These are phyloP conservation scores for Agonopterix arenella DNA, from an alignment of 2,888 invertebrate genomes.

Conservation along the genomic window DNA sequence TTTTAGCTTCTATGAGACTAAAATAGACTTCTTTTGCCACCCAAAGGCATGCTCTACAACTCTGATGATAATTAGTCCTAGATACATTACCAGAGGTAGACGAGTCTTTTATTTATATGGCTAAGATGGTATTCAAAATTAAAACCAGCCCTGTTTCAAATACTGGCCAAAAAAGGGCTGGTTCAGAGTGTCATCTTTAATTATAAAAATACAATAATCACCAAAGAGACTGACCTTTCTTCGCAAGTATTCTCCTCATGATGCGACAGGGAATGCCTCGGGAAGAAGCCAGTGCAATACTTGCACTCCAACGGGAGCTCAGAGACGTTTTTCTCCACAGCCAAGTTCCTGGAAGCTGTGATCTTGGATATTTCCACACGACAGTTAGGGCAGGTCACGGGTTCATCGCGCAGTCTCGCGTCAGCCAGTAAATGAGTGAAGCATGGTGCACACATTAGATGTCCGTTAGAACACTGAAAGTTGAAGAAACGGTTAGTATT, in stretches of 20 bases:
- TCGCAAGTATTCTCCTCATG: conserved; percentile 92
- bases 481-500: too few species aligned
- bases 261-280: conserved; percentile 88
- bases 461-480: conserved; percentile 96
- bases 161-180: too few species aligned
- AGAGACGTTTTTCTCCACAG: conserved; percentile 96
- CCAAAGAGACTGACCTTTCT: conserved; percentile 80
- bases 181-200: too few species aligned
- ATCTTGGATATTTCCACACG: conserved; percentile 95
- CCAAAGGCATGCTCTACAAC: too few species aligned
- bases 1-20: too few species aligned
- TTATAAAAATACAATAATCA: neutral
- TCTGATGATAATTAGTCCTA: too few species aligned
- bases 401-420: conserved; percentile 93
- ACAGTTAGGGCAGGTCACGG: conserved; percentile 96
- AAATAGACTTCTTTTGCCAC: too few species aligned
- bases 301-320: conserved; percentile 95
- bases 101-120: too few species aligned
- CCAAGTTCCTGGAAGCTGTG: conserved; percentile 92
- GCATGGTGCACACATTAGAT: conserved; percentile 98
- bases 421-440: conserved; percentile 97
- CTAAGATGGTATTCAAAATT: too few species aligned
- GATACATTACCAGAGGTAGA: too few species aligned
- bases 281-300: conserved; percentile 91
- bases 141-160: too few species aligned